These are phyloP conservation scores for Lophius americanus DNA, from an alignment of 2,797 vertebrate genomes.

Conservation along the genomic window DNA sequence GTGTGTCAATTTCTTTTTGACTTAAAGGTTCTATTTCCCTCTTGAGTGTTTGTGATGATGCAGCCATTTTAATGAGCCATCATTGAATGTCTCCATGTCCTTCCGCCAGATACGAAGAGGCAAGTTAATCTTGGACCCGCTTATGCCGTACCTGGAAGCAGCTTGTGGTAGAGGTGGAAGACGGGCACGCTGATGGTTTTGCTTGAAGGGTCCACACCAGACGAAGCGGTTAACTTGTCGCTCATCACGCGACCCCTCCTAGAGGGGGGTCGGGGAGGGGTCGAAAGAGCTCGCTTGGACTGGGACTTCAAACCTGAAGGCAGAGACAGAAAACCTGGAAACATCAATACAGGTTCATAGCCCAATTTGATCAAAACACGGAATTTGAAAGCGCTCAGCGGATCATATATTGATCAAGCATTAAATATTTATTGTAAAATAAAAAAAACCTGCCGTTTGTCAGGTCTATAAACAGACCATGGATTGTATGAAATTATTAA, in stretches of 20 bases:
- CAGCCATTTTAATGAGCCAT: no score
- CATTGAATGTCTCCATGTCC: no score
- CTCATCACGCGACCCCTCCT: slow-evolving; percentile 91
- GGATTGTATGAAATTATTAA: no score
- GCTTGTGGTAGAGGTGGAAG: slow-evolving; percentile 97
- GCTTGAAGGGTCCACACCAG: slow-evolving; percentile 88
- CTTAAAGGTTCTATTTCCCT: no score
- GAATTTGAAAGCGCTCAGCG: background rate
- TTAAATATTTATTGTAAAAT: no score
- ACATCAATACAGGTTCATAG: background rate
- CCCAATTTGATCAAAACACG: background rate
- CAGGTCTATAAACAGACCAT: no score
- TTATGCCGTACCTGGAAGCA: slow-evolving; percentile 87
- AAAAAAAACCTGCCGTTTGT: no score
- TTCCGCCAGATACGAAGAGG: background rate
- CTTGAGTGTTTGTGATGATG: no score
- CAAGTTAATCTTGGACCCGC: background rate
- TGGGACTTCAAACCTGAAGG: slow-evolving; percentile 94
- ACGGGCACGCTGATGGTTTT: slow-evolving; percentile 98
- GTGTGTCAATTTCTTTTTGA: no score
- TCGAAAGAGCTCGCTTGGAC: slow-evolving; percentile 95
- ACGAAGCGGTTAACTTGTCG: slow-evolving; percentile 90
- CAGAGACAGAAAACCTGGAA: slow-evolving; percentile 6
- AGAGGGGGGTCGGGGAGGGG: slow-evolving; percentile 94
- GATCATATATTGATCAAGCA: no score